Conservation (phyloP, 2,113 vertebrate genomes). For the Mugil cephalus region DNA sequence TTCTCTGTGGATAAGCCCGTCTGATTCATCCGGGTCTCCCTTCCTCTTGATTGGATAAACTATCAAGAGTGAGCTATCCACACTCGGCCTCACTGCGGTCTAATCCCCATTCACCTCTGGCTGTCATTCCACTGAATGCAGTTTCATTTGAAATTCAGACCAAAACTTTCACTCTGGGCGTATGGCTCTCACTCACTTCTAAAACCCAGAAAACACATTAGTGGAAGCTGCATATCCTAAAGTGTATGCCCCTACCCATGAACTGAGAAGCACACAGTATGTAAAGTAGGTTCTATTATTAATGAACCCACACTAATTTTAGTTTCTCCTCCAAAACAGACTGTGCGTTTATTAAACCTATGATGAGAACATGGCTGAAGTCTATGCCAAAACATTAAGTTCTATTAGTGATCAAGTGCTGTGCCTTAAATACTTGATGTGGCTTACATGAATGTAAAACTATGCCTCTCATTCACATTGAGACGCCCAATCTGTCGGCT, state of each 20-base stretch:
- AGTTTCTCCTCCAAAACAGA: conserved; percentile 38
- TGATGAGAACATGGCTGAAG: conserved; percentile 37
- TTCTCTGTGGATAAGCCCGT: conserved; percentile 53
- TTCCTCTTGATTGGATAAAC: conserved; percentile 53
- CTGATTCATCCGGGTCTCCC: conserved; percentile 57
- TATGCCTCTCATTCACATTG: conserved; percentile 15
- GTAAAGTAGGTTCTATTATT: conserved; percentile 48
- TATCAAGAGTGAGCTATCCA: conserved; percentile 34
- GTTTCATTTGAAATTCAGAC: conserved; percentile 16
- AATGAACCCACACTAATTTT: conserved; percentile 31
- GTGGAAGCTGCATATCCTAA: conserved; percentile 20
- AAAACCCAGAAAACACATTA: conserved; percentile 31
- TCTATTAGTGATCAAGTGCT: conserved; percentile 49
- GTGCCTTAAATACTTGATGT: conserved; percentile 7
- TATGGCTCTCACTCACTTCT: conserved; percentile 7
- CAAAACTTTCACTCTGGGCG: not conserved
- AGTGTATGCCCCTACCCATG: conserved; percentile 26
- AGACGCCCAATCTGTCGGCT: conserved; percentile 12
- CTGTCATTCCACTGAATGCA: conserved; percentile 28
- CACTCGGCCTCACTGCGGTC: conserved; percentile 11
- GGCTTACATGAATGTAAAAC: conserved; percentile 11
- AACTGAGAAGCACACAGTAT: conserved; percentile 25
- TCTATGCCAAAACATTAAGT: conserved; percentile 41
- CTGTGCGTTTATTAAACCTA: conserved; percentile 39
- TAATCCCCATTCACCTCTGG: conserved; percentile 46